Conservation (phyloP, 2,113 vertebrate species). For the Varanus salvator region DNA sequence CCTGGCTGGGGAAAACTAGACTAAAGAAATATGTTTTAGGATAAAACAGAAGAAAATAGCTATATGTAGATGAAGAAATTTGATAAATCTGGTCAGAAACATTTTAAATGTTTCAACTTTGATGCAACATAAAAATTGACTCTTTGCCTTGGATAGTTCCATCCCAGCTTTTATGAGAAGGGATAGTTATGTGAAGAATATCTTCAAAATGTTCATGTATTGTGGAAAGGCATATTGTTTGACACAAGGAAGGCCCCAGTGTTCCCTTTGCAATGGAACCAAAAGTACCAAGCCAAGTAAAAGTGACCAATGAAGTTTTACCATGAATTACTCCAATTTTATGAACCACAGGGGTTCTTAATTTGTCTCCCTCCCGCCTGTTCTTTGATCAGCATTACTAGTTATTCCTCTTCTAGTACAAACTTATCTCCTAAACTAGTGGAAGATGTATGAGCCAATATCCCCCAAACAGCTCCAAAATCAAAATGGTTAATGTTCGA, state of each 20-base stretch:
- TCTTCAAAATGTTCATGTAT: slow-evolving; percentile 4
- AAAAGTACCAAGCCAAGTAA: slow-evolving; percentile 55
- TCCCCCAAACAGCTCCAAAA: slow-evolving; percentile 72
- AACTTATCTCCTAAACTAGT: slow-evolving; percentile 62
- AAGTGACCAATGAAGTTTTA: slow-evolving; percentile 33
- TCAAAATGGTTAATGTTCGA: slow-evolving; percentile 78
- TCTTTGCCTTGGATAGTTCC: slow-evolving; percentile 3
- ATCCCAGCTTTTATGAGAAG: slow-evolving; percentile 33
- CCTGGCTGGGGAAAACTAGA: not conserved
- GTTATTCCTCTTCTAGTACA: slow-evolving; percentile 62
- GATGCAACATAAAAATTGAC: slow-evolving; percentile 13
- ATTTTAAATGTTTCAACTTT: slow-evolving; percentile 36
- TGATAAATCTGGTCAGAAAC: slow-evolving; percentile 36
- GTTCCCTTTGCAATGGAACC: slow-evolving; percentile 50
- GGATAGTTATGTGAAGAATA: slow-evolving; percentile 47
- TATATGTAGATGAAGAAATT: slow-evolving; percentile 30
- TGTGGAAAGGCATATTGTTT: not conserved
- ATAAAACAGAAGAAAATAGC: slow-evolving; percentile 8
- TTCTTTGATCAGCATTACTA: slow-evolving; percentile 37
- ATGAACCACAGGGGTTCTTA: slow-evolving; percentile 41
- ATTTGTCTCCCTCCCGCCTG: slow-evolving; percentile 28
- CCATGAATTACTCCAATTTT: slow-evolving; percentile 15
- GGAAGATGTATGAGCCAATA: slow-evolving; percentile 63
- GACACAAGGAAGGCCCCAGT: not conserved
- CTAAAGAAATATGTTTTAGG: slow-evolving; percentile 43